Conservation (phyloP, 1,140 invertebrate genomes). For the Tribolium castaneum region DNA sequence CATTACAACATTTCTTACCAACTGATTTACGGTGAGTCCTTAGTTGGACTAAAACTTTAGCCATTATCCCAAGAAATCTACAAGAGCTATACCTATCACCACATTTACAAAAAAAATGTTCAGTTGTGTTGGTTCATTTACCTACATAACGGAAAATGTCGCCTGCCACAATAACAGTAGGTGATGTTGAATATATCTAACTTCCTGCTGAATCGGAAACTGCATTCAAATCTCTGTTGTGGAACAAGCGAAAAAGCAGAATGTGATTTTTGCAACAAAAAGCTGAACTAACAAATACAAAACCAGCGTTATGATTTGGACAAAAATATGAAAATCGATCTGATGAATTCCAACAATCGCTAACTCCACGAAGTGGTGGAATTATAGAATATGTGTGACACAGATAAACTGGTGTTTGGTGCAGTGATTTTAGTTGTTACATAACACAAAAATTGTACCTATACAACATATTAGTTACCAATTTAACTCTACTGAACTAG, state of each 20-base stretch:
- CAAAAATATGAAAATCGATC: neutral
- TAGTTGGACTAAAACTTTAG: neutral
- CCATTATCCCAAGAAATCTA: neutral
- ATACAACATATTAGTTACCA: too few species aligned
- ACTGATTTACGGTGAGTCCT: conserved; percentile 4
- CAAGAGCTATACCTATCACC: neutral
- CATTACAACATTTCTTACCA: conserved; percentile 6
- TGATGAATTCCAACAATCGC: neutral
- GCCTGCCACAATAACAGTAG: neutral
- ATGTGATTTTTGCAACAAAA: neutral
- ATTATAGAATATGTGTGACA: neutral
- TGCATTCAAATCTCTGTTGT: conserved; percentile 6
- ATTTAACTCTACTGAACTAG: too few species aligned
- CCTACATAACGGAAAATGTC: neutral
- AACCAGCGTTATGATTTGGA: neutral
- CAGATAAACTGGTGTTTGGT: too few species aligned
- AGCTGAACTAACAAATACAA: neutral
- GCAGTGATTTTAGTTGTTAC: too few species aligned
- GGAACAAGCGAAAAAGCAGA: neutral
- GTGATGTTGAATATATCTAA: conserved; percentile 34
- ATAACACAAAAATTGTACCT: too few species aligned
- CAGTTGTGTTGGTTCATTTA: too few species aligned
- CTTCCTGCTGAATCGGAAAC: conserved; percentile 37
- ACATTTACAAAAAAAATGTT: neutral
- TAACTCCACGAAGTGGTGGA: neutral